These are phyloP conservation scores for Pissodes strobi DNA, from an alignment of 1,140 invertebrate species.

Conservation along the genomic window DNA sequence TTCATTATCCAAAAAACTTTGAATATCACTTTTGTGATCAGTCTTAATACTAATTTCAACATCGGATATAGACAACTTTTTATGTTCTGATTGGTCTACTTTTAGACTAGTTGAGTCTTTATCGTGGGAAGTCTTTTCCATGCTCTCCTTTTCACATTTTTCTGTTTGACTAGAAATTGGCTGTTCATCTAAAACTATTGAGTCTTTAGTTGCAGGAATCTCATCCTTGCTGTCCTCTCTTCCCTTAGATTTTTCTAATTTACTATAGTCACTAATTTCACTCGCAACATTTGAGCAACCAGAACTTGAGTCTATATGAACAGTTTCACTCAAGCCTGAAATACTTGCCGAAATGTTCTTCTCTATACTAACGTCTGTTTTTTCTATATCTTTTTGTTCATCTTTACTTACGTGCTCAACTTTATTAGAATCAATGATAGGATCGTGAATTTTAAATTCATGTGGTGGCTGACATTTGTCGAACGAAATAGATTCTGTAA, in stretches of 20 bases:
- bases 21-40: slow-evolving; percentile 26
- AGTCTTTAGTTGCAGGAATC: background rate
- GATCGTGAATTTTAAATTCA: slow-evolving; percentile 10
- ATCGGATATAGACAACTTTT: slow-evolving; percentile 40
- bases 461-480: slow-evolving; percentile 28
- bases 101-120: background rate
- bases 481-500: slow-evolving; percentile 37
- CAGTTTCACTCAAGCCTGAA: too few relatives aligned
- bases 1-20: slow-evolving; percentile 28
- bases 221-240: background rate
- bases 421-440: too few relatives aligned
- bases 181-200: slow-evolving; percentile 11
- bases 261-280: background rate
- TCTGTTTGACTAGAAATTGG: slow-evolving; percentile 25
- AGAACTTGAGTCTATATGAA: too few relatives aligned
- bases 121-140: slow-evolving; percentile 20
- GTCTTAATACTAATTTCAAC: slow-evolving; percentile 36
- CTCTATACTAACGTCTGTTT: too few relatives aligned
- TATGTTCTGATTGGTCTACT: slow-evolving; percentile 15
- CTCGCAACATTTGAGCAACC: background rate
- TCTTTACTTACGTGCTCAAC: too few relatives aligned
- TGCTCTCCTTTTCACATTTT: slow-evolving; percentile 36
- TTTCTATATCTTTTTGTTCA: too few relatives aligned
- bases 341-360: too few relatives aligned
- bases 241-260: background rate